Percentiles rank a stretch among this genome's conserved stretches.
Conservation (phyloP, 1,140 invertebrate species). For the Chelonus insularis region DNA sequence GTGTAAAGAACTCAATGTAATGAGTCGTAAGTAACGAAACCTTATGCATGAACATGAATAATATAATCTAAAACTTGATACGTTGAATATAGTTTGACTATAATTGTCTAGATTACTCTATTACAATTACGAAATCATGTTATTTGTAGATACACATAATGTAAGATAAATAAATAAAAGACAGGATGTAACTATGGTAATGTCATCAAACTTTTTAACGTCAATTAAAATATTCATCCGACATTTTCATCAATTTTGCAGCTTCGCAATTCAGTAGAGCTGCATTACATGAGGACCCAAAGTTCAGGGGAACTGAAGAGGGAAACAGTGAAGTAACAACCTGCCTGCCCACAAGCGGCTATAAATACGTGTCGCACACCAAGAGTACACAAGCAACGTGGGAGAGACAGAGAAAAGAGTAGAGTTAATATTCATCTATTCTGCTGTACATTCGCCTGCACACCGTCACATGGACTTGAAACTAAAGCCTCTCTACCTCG, state of each 20-base stretch:
- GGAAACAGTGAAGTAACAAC: conserved; percentile 19
- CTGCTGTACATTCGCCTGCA: conserved; percentile 12
- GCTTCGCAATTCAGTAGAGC: not conserved
- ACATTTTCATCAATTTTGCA: not conserved
- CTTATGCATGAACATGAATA: not conserved
- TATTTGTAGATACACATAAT: not conserved
- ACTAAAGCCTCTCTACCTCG: not conserved
- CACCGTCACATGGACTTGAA: conserved; percentile 1
- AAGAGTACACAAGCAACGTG: conserved; percentile 10
- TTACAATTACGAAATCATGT: too few species aligned
- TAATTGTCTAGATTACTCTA: not conserved
- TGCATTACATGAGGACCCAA: not conserved
- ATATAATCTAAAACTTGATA: not conserved
- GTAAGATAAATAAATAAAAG: not conserved
- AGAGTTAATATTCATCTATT: conserved; percentile 28
- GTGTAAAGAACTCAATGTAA: not conserved
- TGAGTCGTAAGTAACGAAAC: not conserved
- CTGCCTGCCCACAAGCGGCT: conserved; percentile 20
- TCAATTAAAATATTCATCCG: not conserved
- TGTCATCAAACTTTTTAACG: too few species aligned
- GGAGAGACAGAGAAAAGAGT: conserved; percentile 4
- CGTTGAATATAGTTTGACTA: not conserved
- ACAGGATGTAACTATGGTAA: not conserved
- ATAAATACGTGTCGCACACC: conserved; percentile 28
- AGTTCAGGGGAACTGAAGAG: not conserved